Evolutionary conservation across 2,888 invertebrate species (phyloP).

Genomic region (Rugalucina vietnamica): DNA sequence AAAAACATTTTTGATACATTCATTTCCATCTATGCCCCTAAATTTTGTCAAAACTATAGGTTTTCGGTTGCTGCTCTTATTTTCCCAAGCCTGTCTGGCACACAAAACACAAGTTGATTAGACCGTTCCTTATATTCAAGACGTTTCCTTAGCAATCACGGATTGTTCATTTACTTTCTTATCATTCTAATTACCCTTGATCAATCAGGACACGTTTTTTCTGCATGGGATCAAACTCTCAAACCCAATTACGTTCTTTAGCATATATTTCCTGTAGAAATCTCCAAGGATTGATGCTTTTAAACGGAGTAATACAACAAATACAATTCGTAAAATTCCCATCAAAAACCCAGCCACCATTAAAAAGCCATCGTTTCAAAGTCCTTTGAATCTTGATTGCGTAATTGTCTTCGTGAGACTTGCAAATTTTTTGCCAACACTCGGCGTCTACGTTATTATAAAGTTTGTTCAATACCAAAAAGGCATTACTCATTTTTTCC

Average conservation of each 20-base stretch:
- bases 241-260: conserved; percentile 66
- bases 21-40: too few relatives aligned
- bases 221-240: conserved; percentile 53
- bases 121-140: conserved; percentile 12
- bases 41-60: background rate
- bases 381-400: conserved; percentile 62
- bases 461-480: conserved; percentile 16
- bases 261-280: conserved; percentile 60
- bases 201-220: conserved; percentile 60
- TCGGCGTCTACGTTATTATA: conserved; percentile 3
- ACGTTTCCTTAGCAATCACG: conserved; percentile 7
- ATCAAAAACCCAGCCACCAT: conserved; percentile 16
- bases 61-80: background rate
- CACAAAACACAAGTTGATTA: conserved; percentile 13
- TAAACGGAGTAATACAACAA: conserved; percentile 60
- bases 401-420: conserved; percentile 59
- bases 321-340: conserved; percentile 30
- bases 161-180: conserved; percentile 56
- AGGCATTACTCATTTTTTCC: conserved; percentile 16
- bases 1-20: too few relatives aligned
- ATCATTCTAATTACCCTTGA: conserved; percentile 65
- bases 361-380: conserved; percentile 36
- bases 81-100: background rate
- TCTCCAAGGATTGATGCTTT: conserved; percentile 55
- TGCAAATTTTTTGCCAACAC: conserved; percentile 50